These are phyloP conservation scores for Ianthella basta DNA, from an alignment of 37 sponge, comb jelly and placozoan species.

Conservation along the genomic window DNA sequence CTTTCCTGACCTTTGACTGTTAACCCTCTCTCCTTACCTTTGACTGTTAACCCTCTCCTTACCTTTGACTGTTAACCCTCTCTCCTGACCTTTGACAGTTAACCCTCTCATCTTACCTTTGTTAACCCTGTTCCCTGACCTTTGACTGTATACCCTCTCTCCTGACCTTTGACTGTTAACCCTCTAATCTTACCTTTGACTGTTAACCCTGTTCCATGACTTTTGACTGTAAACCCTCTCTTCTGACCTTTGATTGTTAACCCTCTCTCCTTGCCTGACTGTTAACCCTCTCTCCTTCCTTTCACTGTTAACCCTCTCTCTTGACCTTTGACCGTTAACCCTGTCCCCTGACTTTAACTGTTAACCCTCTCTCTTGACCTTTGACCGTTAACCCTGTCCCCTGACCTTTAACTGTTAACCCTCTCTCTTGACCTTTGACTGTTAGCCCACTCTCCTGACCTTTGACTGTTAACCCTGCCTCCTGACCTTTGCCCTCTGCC, in stretches of 20 bases:
- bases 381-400: not conserved
- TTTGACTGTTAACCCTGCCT: too few relatives aligned
- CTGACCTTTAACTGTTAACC: too few relatives aligned
- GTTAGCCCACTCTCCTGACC: not conserved
- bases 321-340: not conserved
- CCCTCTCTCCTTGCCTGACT: not conserved
- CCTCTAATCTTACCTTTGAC: not conserved
- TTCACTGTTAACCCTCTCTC: not conserved
- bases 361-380: not conserved
- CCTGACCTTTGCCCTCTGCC: not conserved
- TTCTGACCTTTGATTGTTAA: not conserved
- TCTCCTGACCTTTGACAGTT: not conserved
- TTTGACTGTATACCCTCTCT: not conserved
- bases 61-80: not conserved
- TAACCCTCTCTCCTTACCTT: too few relatives aligned
- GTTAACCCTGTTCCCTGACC: not conserved
- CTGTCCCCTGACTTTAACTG: not conserved
- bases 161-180: too few relatives aligned
- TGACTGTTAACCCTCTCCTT: not conserved
- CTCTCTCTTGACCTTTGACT: not conserved
- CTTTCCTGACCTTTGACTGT: not conserved
- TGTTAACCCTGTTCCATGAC: not conserved
- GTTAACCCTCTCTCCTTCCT: too few relatives aligned
- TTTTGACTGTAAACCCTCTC: too few relatives aligned
- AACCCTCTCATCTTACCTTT: not conserved